Base-by-base conservation (phyloP, 1,140 invertebrate species). In the Drosophila tropicalis region DNA sequence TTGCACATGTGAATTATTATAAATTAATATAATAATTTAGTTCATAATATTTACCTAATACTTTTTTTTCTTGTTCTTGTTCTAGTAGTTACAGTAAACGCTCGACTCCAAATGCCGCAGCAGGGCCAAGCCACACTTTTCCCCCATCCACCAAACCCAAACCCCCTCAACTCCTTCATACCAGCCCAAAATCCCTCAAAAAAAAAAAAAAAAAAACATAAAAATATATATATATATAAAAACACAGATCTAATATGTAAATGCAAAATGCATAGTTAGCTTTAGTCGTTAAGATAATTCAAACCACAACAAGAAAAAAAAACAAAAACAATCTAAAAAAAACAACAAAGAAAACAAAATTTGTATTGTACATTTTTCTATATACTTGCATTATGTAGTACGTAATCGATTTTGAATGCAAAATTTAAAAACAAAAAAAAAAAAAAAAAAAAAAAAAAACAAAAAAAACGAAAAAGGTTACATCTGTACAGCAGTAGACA, bases 311-410 rank as follows among this genome's bases (percentile, higher is more conserved):
- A 51, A 70, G 56, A 67, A 70, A 44, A 9, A 70, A 70, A 40
- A 44, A 58, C n/a, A 32, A 67, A 17, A 36, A 0, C 40, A 55
- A n/a, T n/a, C n/a, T n/a, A 54, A 71, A 77, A 74, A 69, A 66
- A 60, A 41, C 67, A 80, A 74, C 64, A 66, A 69, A 41, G 68
- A 55, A 67, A 79, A 25, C 71, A 82, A 64, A 65, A 51, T 82
- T 87, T 86, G 83, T 87, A 87, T 87, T 86, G 81, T 83, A 83
- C n/a, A 77, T 76, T 83, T 85, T 67, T 83, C 69, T 82, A 81
- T 86, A 73, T 61, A 81, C 68, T 87, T 78, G 73, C 75, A 77
- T 44, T 15, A 22, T 51, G 44, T 51, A 51, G 76, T 62, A 29
- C 69, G 79, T 83, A 83, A 76, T 44, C 54, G 17, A 62, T 64